These are phyloP conservation scores for Pristionchus entomophagus DNA, from an alignment of 2,888 invertebrate species.

Conservation along the genomic window DNA sequence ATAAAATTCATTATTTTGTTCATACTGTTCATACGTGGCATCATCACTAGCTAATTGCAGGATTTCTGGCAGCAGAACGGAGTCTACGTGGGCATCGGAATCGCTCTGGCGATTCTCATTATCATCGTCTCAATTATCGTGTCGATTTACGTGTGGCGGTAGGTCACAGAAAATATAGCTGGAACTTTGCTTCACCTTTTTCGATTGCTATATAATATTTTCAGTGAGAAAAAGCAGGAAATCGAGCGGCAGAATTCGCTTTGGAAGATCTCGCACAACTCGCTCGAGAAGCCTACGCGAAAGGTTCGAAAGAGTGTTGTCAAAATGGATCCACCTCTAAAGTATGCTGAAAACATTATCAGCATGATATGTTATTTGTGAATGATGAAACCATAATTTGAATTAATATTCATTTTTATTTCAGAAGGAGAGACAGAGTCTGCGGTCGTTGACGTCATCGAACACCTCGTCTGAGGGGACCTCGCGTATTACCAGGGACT, in stretches of 20 bases:
- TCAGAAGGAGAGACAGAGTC: conserved; percentile 39
- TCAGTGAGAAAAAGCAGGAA: conserved; percentile 39
- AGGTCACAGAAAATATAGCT: no score
- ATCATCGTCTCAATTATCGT: neutral
- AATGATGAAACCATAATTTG: no score
- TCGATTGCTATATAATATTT: neutral
- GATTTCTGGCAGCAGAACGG: conserved; percentile 48
- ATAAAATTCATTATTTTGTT: no score
- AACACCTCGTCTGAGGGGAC: neutral
- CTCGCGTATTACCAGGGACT: neutral
- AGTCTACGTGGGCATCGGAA: conserved; percentile 39
- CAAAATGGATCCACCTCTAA: neutral
- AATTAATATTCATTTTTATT: neutral
- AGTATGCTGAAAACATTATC: no score
- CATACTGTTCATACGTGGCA: no score
- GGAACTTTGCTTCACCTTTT: no score
- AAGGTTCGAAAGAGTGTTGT: neutral
- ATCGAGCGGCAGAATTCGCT: conserved; percentile 36
- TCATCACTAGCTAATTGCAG: neutral
- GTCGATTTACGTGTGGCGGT: conserved; percentile 12
- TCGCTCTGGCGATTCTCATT: neutral
- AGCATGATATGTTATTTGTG: no score
- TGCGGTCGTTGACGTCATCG: conserved; percentile 31
- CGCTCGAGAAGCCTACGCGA: conserved; percentile 15
- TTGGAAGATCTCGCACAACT: conserved; percentile 27